Evolutionary conservation across 2,888 invertebrate species (phyloP).

Genomic region (Osmoderma eremita): DNA sequence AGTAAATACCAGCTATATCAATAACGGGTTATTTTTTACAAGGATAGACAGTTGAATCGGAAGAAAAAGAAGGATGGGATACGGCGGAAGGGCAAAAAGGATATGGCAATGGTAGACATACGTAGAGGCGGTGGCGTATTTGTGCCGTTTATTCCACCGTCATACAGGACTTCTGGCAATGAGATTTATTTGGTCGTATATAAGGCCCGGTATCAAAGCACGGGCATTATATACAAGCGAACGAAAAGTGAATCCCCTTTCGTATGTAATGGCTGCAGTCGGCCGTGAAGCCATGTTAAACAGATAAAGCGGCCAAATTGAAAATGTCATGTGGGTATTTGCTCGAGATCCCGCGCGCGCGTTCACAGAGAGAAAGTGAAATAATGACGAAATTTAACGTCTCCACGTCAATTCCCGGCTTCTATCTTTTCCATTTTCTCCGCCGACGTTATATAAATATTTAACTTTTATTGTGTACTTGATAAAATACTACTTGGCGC

Average conservation of each 20-base stretch:
- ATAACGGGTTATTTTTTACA: constrained; percentile 5
- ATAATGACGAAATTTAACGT: constrained; percentile 43
- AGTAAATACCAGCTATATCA: constrained; percentile 2
- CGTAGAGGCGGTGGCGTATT: constrained; percentile 5
- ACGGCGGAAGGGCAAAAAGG: not conserved
- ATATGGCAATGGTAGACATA: not conserved
- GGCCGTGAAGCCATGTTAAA: constrained; percentile 47
- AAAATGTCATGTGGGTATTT: constrained; percentile 47
- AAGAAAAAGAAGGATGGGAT: constrained; percentile 1
- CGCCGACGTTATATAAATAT: constrained; percentile 39
- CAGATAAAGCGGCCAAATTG: constrained; percentile 47
- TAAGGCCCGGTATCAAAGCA: constrained; percentile 36
- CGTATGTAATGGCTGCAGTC: constrained; percentile 43
- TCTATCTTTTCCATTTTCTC: constrained; percentile 25
- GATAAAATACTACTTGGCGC: constrained; percentile 29
- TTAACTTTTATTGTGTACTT: constrained; percentile 38
- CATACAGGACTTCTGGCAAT: constrained; percentile 26
- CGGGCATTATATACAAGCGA: constrained; percentile 37
- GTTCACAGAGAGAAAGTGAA: constrained; percentile 37
- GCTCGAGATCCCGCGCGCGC: constrained; percentile 39
- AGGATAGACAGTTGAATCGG: constrained; percentile 1
- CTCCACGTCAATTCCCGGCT: constrained; percentile 10
- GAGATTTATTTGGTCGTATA: constrained; percentile 35
- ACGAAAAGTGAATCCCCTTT: constrained; percentile 41
- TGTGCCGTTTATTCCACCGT: constrained; percentile 19